Base-by-base conservation (phyloP, 1,140 invertebrate species). In the Drosophila ananassae region DNA sequence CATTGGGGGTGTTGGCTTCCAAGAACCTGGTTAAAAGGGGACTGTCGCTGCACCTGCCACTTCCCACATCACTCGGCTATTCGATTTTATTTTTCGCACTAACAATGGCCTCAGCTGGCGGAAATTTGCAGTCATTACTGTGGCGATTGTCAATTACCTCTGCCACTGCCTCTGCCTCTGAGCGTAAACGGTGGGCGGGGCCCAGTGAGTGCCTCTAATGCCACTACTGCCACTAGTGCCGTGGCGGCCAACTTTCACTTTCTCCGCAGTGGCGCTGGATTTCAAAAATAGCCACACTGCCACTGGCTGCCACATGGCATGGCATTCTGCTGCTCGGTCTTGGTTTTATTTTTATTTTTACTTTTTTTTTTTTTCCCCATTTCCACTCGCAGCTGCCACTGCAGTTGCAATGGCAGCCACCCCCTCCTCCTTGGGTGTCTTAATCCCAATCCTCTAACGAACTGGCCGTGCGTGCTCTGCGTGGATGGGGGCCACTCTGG, bases 231-330 rank as follows among this genome's bases (percentile, higher is more conserved):
- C 66, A 54, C 50, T 17, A 34, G 21, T 13, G 51, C 24, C 25
- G 30, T 28, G 48, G 59, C 53, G 61, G 50, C 66, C 82, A 87
- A 85, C 82, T 85, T 85, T 85, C 82, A 87, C 82, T 85, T 85
- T 85, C 73, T 76, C 72, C 59, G 58, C 48, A 32, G 46, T 44
- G 30, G 46, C n/a, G 52, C 52, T 76, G 54, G 44, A 50, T 76
- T 67, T 68, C 55, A 76, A 76, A 76, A 75, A 76, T 76, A 76
- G 73, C 62, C 34, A 37, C 55, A 22, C 52, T 48, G 63, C 53
- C 72, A 63, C 67, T 55, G 68, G 48, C 34, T 48, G 51, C 48
- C 44, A 47, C 44, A 47, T 47, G 44, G 44, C 44, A 17, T 17
- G 17, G 41, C 41, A 44, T 41, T 50, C 37, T 39, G 53, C 28